Evolutionary conservation across 2,797 vertebrate genomes (phyloP).

Genomic region (Notolabrus celidotus): DNA sequence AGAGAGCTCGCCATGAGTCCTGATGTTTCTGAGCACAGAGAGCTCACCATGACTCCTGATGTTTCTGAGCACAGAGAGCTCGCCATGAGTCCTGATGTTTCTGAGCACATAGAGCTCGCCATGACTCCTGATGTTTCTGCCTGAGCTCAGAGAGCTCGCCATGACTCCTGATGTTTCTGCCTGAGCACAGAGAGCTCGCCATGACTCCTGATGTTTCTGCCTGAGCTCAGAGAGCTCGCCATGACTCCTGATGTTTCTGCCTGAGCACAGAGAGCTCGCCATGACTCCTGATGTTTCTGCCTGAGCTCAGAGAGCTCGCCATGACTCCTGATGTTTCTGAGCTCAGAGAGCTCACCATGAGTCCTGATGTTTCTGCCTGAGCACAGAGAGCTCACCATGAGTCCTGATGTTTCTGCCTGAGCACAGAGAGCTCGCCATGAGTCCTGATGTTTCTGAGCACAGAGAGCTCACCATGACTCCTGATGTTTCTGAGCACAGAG

Average conservation of each 20-base stretch:
- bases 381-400: background rate
- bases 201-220: slow-evolving; percentile 7
- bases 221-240: background rate
- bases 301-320: background rate
- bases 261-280: too few relatives aligned
- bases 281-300: slow-evolving; percentile 7
- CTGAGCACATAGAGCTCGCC: too few relatives aligned
- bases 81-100: background rate
- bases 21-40: too few relatives aligned
- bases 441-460: slow-evolving; percentile 4
- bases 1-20: background rate
- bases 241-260: background rate
- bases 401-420: background rate
- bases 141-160: background rate
- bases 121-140: slow-evolving; percentile 7
- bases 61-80: background rate
- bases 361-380: slow-evolving; percentile 6
- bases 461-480: background rate
- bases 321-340: background rate
- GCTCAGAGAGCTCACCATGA: too few relatives aligned
- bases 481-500: too few relatives aligned
- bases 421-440: too few relatives aligned
- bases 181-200: too few relatives aligned
- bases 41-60: too few relatives aligned
- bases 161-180: background rate